Percentiles rank a stretch among this genome's conserved stretches.
These are phyloP conservation scores for Chamaedrilus cognettii DNA, from an alignment of 2,888 invertebrate species.

Conservation along the genomic window DNA sequence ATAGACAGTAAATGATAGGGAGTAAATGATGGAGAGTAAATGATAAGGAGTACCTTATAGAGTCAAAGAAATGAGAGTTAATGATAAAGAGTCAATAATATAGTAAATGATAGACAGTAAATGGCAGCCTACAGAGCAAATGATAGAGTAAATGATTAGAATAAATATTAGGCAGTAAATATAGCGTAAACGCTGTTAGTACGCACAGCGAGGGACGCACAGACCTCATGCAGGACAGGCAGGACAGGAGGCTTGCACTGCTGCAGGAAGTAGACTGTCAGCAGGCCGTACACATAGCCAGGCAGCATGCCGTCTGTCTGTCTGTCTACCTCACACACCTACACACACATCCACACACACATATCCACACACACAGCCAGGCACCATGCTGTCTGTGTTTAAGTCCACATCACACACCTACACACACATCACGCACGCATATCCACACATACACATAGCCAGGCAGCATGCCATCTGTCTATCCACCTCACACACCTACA, in stretches of 20 bases:
- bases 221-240: constrained; percentile 61
- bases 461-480: constrained; percentile 62
- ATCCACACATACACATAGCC: constrained; percentile 61
- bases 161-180: background rate
- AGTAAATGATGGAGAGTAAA: too few relatives aligned
- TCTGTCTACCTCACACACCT: constrained; percentile 61
- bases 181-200: background rate
- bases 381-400: too few relatives aligned
- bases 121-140: too few relatives aligned
- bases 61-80: too few relatives aligned
- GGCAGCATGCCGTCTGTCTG: constrained; percentile 62
- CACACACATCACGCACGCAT: too few relatives aligned
- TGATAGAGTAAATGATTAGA: background rate
- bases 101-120: too few relatives aligned
- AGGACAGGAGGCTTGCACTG: constrained; percentile 55
- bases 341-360: constrained; percentile 18
- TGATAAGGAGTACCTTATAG: too few relatives aligned
- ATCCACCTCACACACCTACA: constrained; percentile 61
- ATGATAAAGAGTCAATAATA: too few relatives aligned
- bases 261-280: constrained; percentile 64
- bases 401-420: too few relatives aligned
- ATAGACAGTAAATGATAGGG: too few relatives aligned
- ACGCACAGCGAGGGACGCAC: constrained; percentile 2
- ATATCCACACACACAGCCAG: too few relatives aligned
- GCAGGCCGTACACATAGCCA: constrained; percentile 60